These are phyloP conservation scores for Phragmatobia fuliginosa DNA, from an alignment of 2,888 invertebrate species.

Conservation along the genomic window DNA sequence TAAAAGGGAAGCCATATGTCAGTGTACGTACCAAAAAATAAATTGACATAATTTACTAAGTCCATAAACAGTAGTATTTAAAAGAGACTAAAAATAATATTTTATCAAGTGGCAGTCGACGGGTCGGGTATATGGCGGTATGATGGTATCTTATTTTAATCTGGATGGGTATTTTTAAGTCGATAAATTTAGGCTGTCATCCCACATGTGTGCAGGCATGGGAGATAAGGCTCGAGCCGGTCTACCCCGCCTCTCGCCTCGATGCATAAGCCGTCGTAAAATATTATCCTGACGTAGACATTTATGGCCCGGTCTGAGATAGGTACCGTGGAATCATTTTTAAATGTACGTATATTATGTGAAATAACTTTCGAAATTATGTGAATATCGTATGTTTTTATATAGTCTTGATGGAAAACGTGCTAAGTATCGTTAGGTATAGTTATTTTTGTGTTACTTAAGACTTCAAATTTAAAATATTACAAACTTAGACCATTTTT, in stretches of 20 bases:
- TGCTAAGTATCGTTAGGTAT: background rate
- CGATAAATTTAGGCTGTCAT: slow-evolving; percentile 84
- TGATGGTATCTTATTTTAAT: slow-evolving; percentile 77
- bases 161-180: slow-evolving; percentile 82
- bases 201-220: slow-evolving; percentile 77
- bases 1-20: slow-evolving; percentile 47
- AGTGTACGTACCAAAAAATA: slow-evolving; percentile 16
- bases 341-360: slow-evolving; percentile 54
- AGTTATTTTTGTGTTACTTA: background rate
- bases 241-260: slow-evolving; percentile 70
- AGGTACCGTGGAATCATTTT: slow-evolving; percentile 79
- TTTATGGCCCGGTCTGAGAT: slow-evolving; percentile 79
- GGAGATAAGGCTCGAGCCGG: slow-evolving; percentile 69
- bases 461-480: background rate
- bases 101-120: slow-evolving; percentile 62
- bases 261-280: slow-evolving; percentile 78
- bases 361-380: slow-evolving; percentile 23
- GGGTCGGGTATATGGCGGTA: slow-evolving; percentile 63
- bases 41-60: slow-evolving; percentile 49
- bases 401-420: background rate
- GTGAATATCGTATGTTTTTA: slow-evolving; percentile 8
- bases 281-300: slow-evolving; percentile 84
- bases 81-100: slow-evolving; percentile 67
- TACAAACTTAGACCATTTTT: background rate
- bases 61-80: slow-evolving; percentile 51